Conservation (phyloP, 2,797 vertebrate genomes). For the Microcaecilia unicolor region DNA sequence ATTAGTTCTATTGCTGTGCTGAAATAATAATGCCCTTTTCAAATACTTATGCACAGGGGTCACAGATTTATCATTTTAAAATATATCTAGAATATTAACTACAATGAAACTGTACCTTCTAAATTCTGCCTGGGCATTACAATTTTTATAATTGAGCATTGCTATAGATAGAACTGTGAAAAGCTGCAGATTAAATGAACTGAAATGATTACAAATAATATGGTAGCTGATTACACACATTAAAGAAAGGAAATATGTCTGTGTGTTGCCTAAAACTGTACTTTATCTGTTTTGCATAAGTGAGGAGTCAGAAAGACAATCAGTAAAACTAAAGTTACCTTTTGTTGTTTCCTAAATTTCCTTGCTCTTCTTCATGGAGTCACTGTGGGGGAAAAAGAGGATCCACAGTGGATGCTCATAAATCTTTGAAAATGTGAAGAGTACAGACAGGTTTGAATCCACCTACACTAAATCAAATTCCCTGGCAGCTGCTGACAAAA, state of each 20-base stretch:
- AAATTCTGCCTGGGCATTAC: not conserved
- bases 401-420: no score
- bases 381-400: no score
- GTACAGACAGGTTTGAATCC: no score
- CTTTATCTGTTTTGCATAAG: slow-evolving; percentile 16
- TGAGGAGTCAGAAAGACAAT: slow-evolving; percentile 11
- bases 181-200: slow-evolving; percentile 3
- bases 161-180: not conserved
- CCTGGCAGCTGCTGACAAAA: no score
- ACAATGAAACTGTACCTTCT: rapidly evolving
- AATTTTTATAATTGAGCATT: slow-evolving; percentile 6
- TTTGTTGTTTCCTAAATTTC: slow-evolving; percentile 7
- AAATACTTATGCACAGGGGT: slow-evolving; percentile 7
- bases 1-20: not conserved
- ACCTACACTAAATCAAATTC: no score
- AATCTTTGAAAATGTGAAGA: no score
- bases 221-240: slow-evolving; percentile 10
- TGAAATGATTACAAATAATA: not conserved
- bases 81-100: not conserved
- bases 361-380: no score
- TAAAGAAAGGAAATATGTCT: slow-evolving; percentile 1
- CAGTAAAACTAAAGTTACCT: slow-evolving; percentile 10
- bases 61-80: not conserved
- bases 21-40: not conserved
- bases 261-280: slow-evolving; percentile 12